Base-by-base conservation (phyloP, 2,888 invertebrate genomes). In the Allacma fusca region DNA sequence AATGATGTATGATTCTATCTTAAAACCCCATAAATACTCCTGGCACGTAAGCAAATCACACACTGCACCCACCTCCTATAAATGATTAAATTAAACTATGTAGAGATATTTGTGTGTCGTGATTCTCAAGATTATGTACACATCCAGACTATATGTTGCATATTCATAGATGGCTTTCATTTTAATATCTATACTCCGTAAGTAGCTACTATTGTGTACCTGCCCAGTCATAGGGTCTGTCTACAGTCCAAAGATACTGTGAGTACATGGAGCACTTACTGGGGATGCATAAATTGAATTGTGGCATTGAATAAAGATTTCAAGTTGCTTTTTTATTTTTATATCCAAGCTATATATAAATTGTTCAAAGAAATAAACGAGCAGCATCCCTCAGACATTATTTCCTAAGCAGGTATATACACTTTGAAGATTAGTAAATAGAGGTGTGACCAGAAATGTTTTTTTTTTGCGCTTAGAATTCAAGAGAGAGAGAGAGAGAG, bases 371-470 rank as follows among this genome's bases (percentile, higher is more conserved):
- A 62, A 62, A 62, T 26, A 2, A 62, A 62, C 59, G n/a, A 62
- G 9, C 24, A 62, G 62, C 26, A 62, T 62, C 26, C 62, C 26
- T 62, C 24, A 23, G 19, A 62, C 26, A 24, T 23, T 9, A 62
- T 62, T 2, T 62, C 62, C 62, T 19, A 23, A 62, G 23, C 62
- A 62, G 62, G 24, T 62, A 24, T 62, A 26, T 23, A 24, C 62
- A 62, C 26, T 24, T 62, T 62, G 62, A 74, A 74, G 34, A 74
- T 34, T 43, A 65, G 44, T 65, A 64, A 74, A 74, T 62, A 74
- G 74, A 74, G 74, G 74, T 74, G 74, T 74, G 74, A 74, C 74
- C 43, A 29, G 40, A 29, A 40, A 68, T 40, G 23, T 40, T 64
- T 34, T 73, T 72, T 73, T 74, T 74, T 74, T 74, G 64, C 74